phyloP scores from a whole-genome alignment of 2,888 invertebrate species.

The Parapristionchus giblindavisi region DNA sequence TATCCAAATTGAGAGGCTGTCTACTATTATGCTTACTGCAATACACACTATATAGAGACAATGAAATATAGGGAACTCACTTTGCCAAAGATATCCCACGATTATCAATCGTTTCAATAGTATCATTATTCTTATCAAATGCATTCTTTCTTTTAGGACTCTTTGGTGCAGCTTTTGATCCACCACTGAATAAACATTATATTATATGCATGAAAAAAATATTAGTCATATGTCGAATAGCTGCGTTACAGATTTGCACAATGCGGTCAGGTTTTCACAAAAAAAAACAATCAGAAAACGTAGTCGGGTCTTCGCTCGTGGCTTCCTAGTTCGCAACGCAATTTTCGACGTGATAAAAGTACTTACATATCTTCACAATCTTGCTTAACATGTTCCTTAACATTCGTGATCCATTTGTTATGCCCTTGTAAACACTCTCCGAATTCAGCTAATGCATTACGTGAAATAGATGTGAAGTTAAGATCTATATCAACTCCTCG shows the following conservation, averaged over 20 bases:
- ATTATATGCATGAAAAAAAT: neutral
- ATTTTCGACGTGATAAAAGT: too few relatives aligned
- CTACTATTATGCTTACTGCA: too few relatives aligned
- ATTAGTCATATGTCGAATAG: too few relatives aligned
- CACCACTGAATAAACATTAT: conserved; percentile 5
- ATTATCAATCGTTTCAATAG: conserved; percentile 33
- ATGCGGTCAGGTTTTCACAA: neutral
- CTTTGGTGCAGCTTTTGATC: conserved; percentile 24
- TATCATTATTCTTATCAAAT: conserved; percentile 19
- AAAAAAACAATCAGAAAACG: neutral
- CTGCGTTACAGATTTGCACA: too few relatives aligned
- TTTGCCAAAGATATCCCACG: conserved; percentile 9
- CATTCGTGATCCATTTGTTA: conserved; percentile 5
- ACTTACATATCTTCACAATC: conserved; percentile 29
- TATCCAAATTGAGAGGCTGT: too few relatives aligned
- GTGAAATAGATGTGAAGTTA: neutral
- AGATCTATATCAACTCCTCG: neutral
- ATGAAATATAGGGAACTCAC: too few relatives aligned
- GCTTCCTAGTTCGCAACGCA: too few relatives aligned
- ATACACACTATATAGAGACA: too few relatives aligned
- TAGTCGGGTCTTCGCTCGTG: neutral
- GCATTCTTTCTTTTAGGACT: conserved; percentile 30
- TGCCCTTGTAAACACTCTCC: conserved; percentile 4
- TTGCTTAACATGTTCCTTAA: conserved; percentile 14
- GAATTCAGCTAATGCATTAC: neutral